Conservation (phyloP, 1,140 invertebrate genomes). For the Lasaia peninsularis region DNA sequence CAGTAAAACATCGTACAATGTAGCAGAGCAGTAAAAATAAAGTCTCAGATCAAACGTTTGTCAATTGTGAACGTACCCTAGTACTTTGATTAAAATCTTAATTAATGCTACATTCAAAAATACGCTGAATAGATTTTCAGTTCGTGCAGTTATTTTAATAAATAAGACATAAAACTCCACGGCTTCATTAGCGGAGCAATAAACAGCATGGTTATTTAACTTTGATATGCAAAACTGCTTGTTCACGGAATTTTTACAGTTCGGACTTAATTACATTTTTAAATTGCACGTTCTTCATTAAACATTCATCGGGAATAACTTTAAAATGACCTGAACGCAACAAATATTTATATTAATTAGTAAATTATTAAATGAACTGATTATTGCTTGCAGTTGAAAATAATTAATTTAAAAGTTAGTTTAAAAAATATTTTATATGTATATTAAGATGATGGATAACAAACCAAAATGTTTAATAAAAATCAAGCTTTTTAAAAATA, state of each 20-base stretch:
- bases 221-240: slow-evolving; percentile 3
- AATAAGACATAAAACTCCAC: not conserved
- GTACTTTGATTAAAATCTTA: not conserved
- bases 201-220: not conserved
- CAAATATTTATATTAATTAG: no score
- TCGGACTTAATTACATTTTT: not conserved
- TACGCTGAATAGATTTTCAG: not conserved
- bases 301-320: not conserved
- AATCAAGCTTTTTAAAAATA: no score
- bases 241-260: not conserved
- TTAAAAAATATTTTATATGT: no score
- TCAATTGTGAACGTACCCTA: no score
- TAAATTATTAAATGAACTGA: no score
- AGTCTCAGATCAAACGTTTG: no score
- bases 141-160: not conserved
- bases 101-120: not conserved
- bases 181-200: not conserved
- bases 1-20: no score
- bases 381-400: no score
- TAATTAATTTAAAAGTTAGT: no score
- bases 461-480: no score
- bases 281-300: not conserved
- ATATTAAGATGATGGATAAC: no score
- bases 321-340: not conserved
- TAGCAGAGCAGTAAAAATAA: no score